A percentile compares a stretch with the other conserved stretches of the same genome.
Conservation (phyloP, 2,888 invertebrate species). For the Allacma fusca region DNA sequence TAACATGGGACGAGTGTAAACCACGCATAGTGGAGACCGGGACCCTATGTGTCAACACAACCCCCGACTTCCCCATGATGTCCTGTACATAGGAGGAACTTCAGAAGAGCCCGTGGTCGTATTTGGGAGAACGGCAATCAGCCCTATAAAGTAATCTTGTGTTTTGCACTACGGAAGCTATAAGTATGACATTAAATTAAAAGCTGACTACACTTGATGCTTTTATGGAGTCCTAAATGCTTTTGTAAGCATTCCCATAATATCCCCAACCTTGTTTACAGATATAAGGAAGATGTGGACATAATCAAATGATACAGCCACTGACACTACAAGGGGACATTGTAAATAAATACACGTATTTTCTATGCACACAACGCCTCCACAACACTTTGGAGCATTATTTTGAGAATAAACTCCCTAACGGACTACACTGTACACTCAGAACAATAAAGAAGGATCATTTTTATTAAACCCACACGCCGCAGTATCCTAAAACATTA, state of each 20-base stretch:
- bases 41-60: neutral
- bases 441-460: too few relatives aligned
- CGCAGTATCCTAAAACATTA: neutral
- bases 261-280: neutral
- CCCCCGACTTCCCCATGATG: neutral
- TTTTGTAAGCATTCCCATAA: neutral
- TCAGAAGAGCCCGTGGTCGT: too few relatives aligned
- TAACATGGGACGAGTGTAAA: neutral
- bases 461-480: neutral
- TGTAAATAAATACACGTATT: too few relatives aligned
- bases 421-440: too few relatives aligned
- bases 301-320: neutral
- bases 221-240: neutral
- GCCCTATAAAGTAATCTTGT: neutral
- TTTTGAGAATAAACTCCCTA: too few relatives aligned
- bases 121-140: too few relatives aligned
- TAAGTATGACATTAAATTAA: neutral
- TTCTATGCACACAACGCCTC: too few relatives aligned
- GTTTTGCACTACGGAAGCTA: neutral
- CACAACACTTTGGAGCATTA: too few relatives aligned
- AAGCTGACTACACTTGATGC: neutral
- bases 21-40: neutral
- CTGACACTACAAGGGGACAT: neutral
- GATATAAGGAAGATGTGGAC: neutral
- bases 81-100: neutral